These are phyloP conservation scores for Callyntrura sp. DNA, from an alignment of 2,888 invertebrate genomes.

Conservation along the genomic window DNA sequence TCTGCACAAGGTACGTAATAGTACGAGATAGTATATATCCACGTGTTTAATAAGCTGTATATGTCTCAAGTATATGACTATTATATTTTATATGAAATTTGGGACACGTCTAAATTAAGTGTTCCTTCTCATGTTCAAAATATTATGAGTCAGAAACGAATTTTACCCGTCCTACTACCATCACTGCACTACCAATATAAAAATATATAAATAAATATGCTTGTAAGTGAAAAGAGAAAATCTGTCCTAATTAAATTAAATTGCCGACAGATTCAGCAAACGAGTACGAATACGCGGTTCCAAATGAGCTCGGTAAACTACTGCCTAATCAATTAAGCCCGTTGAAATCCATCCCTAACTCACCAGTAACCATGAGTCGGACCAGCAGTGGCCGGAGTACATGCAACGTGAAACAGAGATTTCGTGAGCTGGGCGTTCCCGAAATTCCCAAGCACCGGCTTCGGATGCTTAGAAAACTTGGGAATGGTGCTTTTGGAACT, in stretches of 20 bases:
- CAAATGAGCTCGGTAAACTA: conserved; percentile 83
- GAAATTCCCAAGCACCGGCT: conserved; percentile 94
- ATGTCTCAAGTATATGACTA: neutral
- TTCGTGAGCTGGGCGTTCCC: conserved; percentile 87
- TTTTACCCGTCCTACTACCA: neutral
- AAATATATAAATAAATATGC: neutral
- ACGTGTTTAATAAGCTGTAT: neutral
- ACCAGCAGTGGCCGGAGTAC: conserved; percentile 45
- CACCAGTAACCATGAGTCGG: conserved; percentile 81
- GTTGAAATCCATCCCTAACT: conserved; percentile 82
- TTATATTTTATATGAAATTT: conserved; percentile 2
- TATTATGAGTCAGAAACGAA: neutral
- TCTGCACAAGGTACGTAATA: conserved; percentile 70
- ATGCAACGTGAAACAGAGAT: conserved; percentile 81
- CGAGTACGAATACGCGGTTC: conserved; percentile 83
- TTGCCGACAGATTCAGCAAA: conserved; percentile 82
- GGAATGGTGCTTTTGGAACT: conserved; percentile 95
- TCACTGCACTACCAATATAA: neutral
- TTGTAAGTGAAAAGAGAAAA: conserved; percentile 13
- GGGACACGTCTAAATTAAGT: neutral
- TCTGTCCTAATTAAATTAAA: conserved; percentile 77
- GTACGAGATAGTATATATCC: neutral
- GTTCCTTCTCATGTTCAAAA: neutral
- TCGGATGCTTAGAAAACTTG: conserved; percentile 94
- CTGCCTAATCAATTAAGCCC: conserved; percentile 83